Conservation (phyloP, 2,888 invertebrate species). For the Dasypogon diadema region DNA sequence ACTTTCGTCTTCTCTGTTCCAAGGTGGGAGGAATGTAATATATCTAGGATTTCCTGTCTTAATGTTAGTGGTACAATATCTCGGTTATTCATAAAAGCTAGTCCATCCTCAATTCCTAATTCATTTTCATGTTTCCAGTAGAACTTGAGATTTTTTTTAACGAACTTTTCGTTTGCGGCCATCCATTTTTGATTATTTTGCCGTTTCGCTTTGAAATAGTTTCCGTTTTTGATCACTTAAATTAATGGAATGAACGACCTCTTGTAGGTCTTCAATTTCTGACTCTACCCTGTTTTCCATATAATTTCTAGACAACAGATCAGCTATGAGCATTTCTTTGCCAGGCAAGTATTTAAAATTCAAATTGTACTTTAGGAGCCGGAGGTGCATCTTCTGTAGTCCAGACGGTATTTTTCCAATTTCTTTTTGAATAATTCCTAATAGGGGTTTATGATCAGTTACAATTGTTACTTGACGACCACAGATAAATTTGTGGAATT, state of each 20-base stretch:
- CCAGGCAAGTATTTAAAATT: conserved; percentile 58
- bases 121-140: conserved; percentile 37
- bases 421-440: conserved; percentile 52
- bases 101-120: background rate
- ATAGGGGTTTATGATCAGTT: conserved; percentile 55
- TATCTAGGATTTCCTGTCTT: background rate
- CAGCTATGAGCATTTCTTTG: conserved; percentile 57
- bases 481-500: conserved; percentile 58
- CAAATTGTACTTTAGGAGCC: conserved; percentile 58
- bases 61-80: background rate
- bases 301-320: conserved; percentile 55
- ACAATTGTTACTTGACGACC: conserved; percentile 52
- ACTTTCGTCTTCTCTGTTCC: conserved; percentile 51
- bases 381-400: conserved; percentile 57
- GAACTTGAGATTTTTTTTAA: background rate
- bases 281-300: background rate
- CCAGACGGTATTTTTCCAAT: conserved; percentile 56
- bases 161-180: conserved; percentile 12
- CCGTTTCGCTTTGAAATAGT: conserved; percentile 41
- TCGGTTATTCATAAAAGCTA: background rate
- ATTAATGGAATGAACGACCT: no score
- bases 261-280: conserved; percentile 46
- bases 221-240: conserved; percentile 3
- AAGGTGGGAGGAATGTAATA: conserved; percentile 20
- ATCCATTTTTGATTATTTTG: conserved; percentile 2